Base-by-base conservation (phyloP, 1,140 invertebrate genomes). In the Ceratosolen solmsi region DNA sequence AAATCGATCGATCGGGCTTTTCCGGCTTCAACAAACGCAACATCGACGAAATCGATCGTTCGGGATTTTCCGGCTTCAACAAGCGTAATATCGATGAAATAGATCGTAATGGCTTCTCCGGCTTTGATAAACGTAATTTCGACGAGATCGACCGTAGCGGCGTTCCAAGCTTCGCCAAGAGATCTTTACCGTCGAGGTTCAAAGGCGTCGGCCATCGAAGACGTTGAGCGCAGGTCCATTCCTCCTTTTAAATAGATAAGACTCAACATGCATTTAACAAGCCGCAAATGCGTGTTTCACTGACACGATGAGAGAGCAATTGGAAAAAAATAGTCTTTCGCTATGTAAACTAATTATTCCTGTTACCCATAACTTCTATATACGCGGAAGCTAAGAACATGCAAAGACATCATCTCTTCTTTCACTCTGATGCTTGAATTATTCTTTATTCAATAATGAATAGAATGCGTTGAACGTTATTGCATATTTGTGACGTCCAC, bases 51-150 rank as follows among this genome's bases (percentile, higher is more conserved):
- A 93, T 93, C 75, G 92, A 93, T 84, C 87, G 92, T 87, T 89
- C 90, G 11, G 90, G 88, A 70, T 89, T 93, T 82, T 87, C 89
- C 65, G 89, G 87, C 30, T 92, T 93, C 83, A 87, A 88, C 20
- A 92, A 87, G 87, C 78, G 92, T 68, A 94, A 94, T 86, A 94
- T 94, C 85, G 94, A 94, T 84, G 93, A 94, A 86, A 94, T 94
- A 82, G 93, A 94, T 87, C 90, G 92, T n/a, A 89, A 89, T n/a
- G 92, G 90, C 8, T 92, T 93, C 84, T 85, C 86, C n/a, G 85
- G 81, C 73, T 22, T 22, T 9, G 84, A 94, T 84, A 92, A 87
- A 86, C 78, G 92, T 72, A 94, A 94, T 86, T 94, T 94, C 84
- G 94, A 94, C 85, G 94, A 94, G 86, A 94, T 94, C 82, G 93